These are phyloP conservation scores for Drosophila kohkoa DNA, from an alignment of 1,140 invertebrate species.

Conservation along the genomic window DNA sequence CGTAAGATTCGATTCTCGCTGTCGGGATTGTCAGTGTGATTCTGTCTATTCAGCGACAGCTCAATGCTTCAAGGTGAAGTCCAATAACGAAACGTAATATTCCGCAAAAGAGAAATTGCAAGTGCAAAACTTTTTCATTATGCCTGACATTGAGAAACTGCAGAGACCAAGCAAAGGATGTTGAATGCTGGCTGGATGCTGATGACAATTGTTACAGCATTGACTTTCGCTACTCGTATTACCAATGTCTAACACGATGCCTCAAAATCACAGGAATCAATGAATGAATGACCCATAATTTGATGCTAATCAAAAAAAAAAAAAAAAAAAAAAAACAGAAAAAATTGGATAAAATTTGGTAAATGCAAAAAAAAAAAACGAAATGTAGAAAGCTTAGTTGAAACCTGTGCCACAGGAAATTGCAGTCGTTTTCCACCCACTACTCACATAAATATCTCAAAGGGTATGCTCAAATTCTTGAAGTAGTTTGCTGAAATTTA, in stretches of 20 bases:
- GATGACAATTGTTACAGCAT: constrained; percentile 11
- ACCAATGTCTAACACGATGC: constrained; percentile 6
- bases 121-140: constrained; percentile 62
- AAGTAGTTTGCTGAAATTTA: neutral
- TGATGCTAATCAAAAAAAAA: constrained; percentile 52
- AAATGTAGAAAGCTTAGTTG: constrained; percentile 24
- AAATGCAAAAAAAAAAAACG: neutral
- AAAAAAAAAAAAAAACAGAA: neutral
- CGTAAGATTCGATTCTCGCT: constrained; percentile 27
- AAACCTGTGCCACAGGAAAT: constrained; percentile 59
- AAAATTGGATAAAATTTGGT: neutral
- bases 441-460: neutral
- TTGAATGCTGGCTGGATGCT: neutral
- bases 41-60: constrained; percentile 61
- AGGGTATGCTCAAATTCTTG: neutral
- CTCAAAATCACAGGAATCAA: constrained; percentile 16
- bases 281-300: constrained; percentile 48
- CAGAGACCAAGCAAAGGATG: neutral
- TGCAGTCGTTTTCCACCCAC: constrained; percentile 44
- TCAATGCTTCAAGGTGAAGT: constrained; percentile 39
- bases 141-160: constrained; percentile 66
- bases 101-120: constrained; percentile 51
- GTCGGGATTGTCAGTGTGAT: constrained; percentile 30
- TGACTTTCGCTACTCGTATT: neutral
- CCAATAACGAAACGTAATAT: constrained; percentile 25